These are phyloP conservation scores for Diaphora mendica DNA, from an alignment of 2,888 invertebrate genomes.

Conservation along the genomic window DNA sequence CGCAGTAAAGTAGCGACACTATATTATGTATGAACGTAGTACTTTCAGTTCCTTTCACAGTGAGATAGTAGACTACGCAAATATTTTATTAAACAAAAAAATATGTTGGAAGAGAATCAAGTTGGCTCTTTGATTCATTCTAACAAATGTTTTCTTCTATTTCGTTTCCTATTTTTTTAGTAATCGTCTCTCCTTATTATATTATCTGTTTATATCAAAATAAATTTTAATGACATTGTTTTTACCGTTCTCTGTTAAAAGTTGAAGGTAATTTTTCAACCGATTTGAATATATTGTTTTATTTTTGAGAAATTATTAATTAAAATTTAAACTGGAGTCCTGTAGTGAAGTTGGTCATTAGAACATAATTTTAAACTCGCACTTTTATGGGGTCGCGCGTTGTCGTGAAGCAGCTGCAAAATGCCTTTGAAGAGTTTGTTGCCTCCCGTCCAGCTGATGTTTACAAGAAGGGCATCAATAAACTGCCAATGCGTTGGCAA, in stretches of 20 bases:
- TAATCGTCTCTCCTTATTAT: not conserved
- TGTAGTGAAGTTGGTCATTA: too few relatives aligned
- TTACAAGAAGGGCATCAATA: too few relatives aligned
- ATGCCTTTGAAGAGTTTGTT: too few relatives aligned
- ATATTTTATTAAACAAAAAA: not conserved
- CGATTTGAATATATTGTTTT: not conserved
- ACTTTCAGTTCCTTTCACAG: slow-evolving; percentile 22
- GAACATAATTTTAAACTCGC: too few relatives aligned
- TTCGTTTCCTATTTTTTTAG: not conserved
- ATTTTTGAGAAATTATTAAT: not conserved
- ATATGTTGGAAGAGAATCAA: not conserved
- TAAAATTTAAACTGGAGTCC: too few relatives aligned
- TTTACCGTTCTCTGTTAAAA: not conserved
- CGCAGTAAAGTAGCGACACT: slow-evolving; percentile 15
- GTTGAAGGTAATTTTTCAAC: not conserved
- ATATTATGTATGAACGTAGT: slow-evolving; percentile 38
- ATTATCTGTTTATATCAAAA: too few relatives aligned
- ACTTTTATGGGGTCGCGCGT: too few relatives aligned
- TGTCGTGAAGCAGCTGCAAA: too few relatives aligned
- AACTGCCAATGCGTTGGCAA: too few relatives aligned
- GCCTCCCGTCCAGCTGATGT: too few relatives aligned
- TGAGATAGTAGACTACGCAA: slow-evolving; percentile 16
- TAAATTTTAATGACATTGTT: too few relatives aligned
- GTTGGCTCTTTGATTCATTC: not conserved
- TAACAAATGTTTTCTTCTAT: not conserved